Evolutionary conservation across 2,113 vertebrate species (phyloP).

Genomic region (Trichechus manatus): DNA sequence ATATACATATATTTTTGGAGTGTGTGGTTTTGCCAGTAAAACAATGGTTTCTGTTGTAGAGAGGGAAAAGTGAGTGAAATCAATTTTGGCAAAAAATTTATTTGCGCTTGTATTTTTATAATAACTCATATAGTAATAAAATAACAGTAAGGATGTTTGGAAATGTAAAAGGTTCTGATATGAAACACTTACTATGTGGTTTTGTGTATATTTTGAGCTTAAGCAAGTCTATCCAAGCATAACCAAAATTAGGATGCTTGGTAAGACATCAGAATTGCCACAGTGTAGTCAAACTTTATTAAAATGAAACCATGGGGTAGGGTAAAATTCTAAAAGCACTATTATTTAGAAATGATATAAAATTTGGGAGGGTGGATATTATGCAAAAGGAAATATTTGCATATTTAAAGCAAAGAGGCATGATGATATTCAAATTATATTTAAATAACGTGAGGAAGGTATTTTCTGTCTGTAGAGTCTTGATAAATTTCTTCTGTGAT

Average conservation of each 20-base stretch:
- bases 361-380: constrained; percentile 1
- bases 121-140: constrained; percentile 30
- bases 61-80: constrained; percentile 67
- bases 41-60: constrained; percentile 54
- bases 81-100: constrained; percentile 61
- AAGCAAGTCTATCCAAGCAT: constrained; percentile 28
- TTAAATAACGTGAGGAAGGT: background rate
- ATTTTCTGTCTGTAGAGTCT: constrained; percentile 12
- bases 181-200: constrained; percentile 3
- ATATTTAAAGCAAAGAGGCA: constrained; percentile 51
- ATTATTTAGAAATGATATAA: constrained; percentile 29
- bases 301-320: background rate
- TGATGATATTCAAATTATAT: constrained; percentile 12
- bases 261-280: background rate
- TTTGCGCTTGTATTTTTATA: constrained; percentile 62
- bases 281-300: background rate
- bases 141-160: constrained; percentile 47
- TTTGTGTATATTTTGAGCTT: background rate
- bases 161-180: background rate
- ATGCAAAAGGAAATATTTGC: constrained; percentile 19
- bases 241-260: constrained; percentile 32
- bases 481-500: constrained; percentile 47
- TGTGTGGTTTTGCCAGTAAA: constrained; percentile 69
- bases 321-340: background rate
- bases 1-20: constrained; percentile 72